Evolutionary conservation across 2,797 vertebrate genomes (phyloP).

Genomic region (Pseudochirops cupreus): DNA sequence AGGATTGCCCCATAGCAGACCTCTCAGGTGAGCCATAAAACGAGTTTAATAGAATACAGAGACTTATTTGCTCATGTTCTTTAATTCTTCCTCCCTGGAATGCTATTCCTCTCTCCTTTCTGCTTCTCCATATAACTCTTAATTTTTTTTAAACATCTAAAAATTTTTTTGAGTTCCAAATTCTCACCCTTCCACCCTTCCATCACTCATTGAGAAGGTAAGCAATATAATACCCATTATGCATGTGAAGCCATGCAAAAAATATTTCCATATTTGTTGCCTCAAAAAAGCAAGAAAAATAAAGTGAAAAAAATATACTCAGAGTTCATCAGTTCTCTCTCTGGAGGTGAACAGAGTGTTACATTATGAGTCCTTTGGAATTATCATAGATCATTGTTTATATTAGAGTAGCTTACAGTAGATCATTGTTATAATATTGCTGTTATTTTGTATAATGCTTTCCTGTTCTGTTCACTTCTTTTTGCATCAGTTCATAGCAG

Average conservation of each 20-base stretch:
- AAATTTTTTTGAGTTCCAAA: background rate
- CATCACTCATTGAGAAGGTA: background rate
- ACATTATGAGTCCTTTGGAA: background rate
- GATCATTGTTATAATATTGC: background rate
- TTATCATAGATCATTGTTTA: background rate
- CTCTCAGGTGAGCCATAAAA: constrained; percentile 7
- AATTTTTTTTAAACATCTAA: background rate
- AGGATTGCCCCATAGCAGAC: background rate
- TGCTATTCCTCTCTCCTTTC: background rate
- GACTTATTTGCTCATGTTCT: background rate
- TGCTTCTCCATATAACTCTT: background rate
- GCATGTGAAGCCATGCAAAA: background rate
- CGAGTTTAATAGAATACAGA: background rate
- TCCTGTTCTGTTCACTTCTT: background rate
- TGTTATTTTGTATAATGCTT: background rate
- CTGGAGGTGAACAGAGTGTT: background rate
- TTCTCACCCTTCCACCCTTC: background rate
- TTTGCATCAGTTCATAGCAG: background rate
- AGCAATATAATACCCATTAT: background rate
- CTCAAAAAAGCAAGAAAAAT: background rate
- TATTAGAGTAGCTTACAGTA: background rate
- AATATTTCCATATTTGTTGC: background rate
- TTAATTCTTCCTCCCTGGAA: background rate
- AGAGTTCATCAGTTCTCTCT: background rate
- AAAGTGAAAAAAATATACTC: background rate